A percentile compares a stretch with the other conserved stretches of the same genome.
Evolutionary conservation across 2,113 vertebrate species (phyloP).

Genomic region (Axis porcinus): DNA sequence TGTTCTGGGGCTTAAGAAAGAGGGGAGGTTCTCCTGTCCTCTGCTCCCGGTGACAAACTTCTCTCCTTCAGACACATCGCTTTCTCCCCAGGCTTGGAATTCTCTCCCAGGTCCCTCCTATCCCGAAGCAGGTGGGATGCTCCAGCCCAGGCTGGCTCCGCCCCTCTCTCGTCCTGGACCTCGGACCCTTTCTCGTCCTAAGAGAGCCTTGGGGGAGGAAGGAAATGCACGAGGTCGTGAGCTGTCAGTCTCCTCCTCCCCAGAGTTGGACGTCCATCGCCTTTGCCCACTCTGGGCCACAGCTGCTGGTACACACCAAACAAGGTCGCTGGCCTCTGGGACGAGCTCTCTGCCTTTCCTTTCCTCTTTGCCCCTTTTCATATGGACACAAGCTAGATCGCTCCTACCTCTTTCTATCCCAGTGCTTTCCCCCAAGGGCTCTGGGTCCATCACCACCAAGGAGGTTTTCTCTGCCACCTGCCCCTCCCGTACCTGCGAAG

Average conservation of each 20-base stretch:
- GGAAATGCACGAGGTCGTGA: rapidly evolving
- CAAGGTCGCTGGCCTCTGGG: not conserved
- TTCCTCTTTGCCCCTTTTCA: not conserved
- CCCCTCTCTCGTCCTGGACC: not conserved
- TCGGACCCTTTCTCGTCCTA: not conserved
- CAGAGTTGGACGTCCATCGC: rapidly evolving
- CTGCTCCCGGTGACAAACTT: not conserved
- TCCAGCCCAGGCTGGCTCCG: not conserved
- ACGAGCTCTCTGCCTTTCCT: not conserved
- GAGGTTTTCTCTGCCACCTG: not conserved
- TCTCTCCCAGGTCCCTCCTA: not conserved
- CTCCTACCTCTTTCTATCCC: not conserved
- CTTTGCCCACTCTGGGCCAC: not conserved
- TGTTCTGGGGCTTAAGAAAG: not conserved
- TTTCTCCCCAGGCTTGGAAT: not conserved
- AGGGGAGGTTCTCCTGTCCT: not conserved
- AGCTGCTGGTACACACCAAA: not conserved
- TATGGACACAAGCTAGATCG: not conserved
- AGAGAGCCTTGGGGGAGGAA: not conserved
- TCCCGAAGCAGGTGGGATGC: not conserved
- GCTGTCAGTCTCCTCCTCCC: not conserved
- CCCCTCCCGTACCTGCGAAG: not conserved
- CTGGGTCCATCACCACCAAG: not conserved
- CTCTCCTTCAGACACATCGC: not conserved
- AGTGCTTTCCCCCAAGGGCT: not conserved